A percentile compares a stretch with the other conserved stretches of the same genome.
Conservation (phyloP, 92 coral and sea anemone species). For the Zoanthus sansibaricus region DNA sequence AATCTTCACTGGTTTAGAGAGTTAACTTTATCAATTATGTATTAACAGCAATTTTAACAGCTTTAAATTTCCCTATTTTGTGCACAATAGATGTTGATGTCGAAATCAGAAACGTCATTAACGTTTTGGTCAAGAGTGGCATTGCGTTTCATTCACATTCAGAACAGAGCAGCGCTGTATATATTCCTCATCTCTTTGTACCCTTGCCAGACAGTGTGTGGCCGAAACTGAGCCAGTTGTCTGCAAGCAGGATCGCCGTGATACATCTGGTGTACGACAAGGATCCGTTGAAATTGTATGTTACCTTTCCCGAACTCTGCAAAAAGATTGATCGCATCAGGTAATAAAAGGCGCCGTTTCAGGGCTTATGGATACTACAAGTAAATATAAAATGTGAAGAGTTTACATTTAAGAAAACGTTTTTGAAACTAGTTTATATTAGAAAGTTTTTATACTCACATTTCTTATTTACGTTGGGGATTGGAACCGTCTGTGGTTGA, state of each 20-base stretch:
- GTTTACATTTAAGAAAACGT: too few relatives aligned
- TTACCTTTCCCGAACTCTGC: conserved; percentile 15
- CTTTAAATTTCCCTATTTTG: too few relatives aligned
- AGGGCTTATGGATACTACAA: too few relatives aligned
- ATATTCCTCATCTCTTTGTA: conserved; percentile 5
- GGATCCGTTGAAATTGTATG: neutral
- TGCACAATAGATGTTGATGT: neutral
- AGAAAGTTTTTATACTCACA: too few relatives aligned
- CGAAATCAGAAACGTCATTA: neutral
- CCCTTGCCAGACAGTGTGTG: conserved; percentile 7
- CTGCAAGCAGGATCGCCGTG: neutral
- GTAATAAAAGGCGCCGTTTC: too few relatives aligned
- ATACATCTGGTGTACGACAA: conserved; percentile 18
- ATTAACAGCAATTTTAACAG: too few relatives aligned
- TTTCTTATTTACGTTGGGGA: too few relatives aligned
- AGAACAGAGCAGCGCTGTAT: neutral
- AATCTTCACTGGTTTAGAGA: too few relatives aligned
- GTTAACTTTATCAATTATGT: too few relatives aligned
- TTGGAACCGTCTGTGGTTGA: too few relatives aligned
- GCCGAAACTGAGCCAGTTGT: neutral
- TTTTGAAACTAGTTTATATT: too few relatives aligned
- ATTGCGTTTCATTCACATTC: conserved; percentile 20
- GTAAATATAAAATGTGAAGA: too few relatives aligned
- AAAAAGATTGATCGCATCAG: conserved; percentile 5
- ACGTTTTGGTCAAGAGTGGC: neutral